phyloP scores from a whole-genome alignment of 2,797 vertebrate genomes.

The Ateles fusciceps region DNA sequence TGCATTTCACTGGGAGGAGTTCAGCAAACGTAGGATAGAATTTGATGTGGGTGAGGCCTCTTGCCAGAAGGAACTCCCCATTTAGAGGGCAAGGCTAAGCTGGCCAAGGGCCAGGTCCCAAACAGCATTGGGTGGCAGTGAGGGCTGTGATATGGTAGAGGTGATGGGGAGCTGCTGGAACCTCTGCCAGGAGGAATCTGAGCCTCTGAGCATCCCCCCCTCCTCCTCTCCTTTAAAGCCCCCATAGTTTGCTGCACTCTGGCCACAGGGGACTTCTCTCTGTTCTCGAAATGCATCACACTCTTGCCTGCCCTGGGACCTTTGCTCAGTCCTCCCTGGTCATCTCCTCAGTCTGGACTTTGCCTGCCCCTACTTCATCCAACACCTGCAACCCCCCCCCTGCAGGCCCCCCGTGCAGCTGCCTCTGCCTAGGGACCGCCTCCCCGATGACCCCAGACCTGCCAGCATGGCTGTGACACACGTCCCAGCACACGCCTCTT shows the following conservation, averaged over 20 bases:
- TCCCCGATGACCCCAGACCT: not conserved
- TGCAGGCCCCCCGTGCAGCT: not conserved
- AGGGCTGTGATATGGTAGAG: rapidly evolving
- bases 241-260: rapidly evolving
- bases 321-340: not conserved
- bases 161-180: rapidly evolving
- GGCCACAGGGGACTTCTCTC: too few relatives aligned
- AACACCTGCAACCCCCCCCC: not conserved
- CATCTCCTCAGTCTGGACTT: not conserved
- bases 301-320: not conserved
- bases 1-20: not conserved
- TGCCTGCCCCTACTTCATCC: not conserved
- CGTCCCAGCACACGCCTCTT: not conserved
- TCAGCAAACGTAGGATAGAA: too few relatives aligned
- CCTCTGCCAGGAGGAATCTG: not conserved
- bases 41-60: not conserved
- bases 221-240: not conserved
- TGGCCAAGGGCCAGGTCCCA: too few relatives aligned
- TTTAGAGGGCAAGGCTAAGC: not conserved
- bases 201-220: rapidly evolving
- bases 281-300: not conserved
- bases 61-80: not conserved
- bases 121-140: too few relatives aligned
- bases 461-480: not conserved
- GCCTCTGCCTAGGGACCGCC: not conserved